Base-by-base conservation (phyloP, 1,140 invertebrate genomes). In the Lepidotrigona ventralis region DNA sequence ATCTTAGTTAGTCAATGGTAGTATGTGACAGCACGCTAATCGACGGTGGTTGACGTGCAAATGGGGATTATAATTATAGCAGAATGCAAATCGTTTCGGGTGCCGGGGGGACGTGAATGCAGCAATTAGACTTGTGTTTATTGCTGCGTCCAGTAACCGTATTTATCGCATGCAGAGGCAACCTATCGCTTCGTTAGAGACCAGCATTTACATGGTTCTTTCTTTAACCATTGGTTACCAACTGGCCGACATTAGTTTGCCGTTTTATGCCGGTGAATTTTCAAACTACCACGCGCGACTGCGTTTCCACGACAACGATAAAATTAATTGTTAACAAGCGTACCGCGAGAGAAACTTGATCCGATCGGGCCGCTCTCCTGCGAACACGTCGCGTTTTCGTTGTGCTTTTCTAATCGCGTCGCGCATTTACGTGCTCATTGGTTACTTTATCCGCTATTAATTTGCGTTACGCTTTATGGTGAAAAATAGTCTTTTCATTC, bases 101-200 rank as follows among this genome's bases (percentile, higher is more conserved):
- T 74, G 60, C 60, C 58, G 51, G 56, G 15, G 56, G 53, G 81
- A 88, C 23, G 76, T 60, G 64, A 86, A 56, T 56, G 68, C 64
- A 15, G 83, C 71, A 88, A 88, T 88, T 88, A 88, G 83, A 23
- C 58, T 69, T 69, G 64, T 80, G 83, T 85, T 88, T 88, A 88
- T 81, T 79, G 77, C 76, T 72, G 33, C 60, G 46, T 77, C 51
- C 78, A 68, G 68, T 53, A 56, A 29, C 46, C 81, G 60, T 87
- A 85, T 88, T 88, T 87, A 88, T 88, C 58, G 33, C 77, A 33
- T 54, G 56, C 66, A 60, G 70, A 68, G 84, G 72, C 83, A 75
- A 77, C 56, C 64, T 83, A 80, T 87, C 58, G 82, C 70, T 79
- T 87, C 83, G 75, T 87, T 85, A 88, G 63, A 78, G 64, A 78